Percentiles rank a stretch among this genome's conserved stretches.
These are phyloP conservation scores for Drosophila eugracilis DNA, from an alignment of 1,140 invertebrate species.

Conservation along the genomic window DNA sequence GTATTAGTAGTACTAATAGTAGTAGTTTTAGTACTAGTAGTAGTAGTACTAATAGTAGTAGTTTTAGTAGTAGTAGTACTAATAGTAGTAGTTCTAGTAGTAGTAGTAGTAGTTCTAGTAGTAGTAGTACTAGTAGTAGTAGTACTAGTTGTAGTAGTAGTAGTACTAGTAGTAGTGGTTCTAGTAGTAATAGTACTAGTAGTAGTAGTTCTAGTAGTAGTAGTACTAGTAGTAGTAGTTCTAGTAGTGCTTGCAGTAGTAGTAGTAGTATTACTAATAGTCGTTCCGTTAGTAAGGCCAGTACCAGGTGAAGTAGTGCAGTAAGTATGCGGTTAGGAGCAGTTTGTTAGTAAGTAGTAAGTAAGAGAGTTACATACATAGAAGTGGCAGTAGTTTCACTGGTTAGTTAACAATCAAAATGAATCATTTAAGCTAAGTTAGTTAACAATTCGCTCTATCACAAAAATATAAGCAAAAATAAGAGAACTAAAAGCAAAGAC, in stretches of 20 bases:
- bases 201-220: too few species aligned
- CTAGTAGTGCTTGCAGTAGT: too few species aligned
- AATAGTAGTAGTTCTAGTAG: conserved; percentile 48
- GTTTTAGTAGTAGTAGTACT: neutral
- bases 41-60: too few species aligned
- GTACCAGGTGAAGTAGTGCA: conserved; percentile 47
- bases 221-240: too few species aligned
- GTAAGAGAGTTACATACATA: conserved; percentile 48
- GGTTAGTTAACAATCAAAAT: conserved; percentile 27
- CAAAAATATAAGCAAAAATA: conserved; percentile 37
- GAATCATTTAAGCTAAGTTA: conserved; percentile 42
- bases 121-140: conserved; percentile 30
- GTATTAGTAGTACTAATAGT: conserved; percentile 29
- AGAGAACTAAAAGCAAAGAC: conserved; percentile 40
- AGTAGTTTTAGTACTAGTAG: conserved; percentile 12
- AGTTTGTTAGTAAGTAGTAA: conserved; percentile 31
- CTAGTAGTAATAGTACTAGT: too few species aligned
- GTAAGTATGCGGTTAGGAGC: conserved; percentile 33
- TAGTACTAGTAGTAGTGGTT: too few species aligned
- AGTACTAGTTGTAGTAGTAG: conserved; percentile 28
- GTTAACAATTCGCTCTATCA: conserved; percentile 39
- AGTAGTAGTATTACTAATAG: too few species aligned
- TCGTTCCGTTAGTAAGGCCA: too few species aligned
- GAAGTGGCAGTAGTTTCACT: conserved; percentile 27
- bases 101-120: conserved; percentile 32